These are phyloP conservation scores for Triplophysa siluroides DNA, from an alignment of 2,113 vertebrate species.

Conservation along the genomic window DNA sequence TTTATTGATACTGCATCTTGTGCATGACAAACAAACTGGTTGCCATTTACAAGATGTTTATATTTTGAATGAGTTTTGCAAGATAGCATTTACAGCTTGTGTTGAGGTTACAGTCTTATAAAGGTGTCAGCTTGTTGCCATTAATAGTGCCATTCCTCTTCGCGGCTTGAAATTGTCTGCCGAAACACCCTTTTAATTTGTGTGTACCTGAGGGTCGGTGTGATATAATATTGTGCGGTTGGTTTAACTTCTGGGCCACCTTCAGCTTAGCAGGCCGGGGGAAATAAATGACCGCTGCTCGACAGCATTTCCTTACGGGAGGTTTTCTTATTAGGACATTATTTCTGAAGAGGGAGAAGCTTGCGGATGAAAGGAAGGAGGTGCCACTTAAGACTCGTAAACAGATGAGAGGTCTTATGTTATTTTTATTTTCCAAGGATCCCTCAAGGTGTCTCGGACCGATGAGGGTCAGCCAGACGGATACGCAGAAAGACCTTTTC, in stretches of 20 bases:
- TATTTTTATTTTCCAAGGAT: conserved; percentile 6
- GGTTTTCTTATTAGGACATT: conserved; percentile 36
- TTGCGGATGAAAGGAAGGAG: background rate
- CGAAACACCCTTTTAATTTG: conserved; percentile 32
- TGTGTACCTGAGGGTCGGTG: conserved; percentile 23
- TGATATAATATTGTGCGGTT: conserved; percentile 20
- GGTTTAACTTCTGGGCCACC: background rate
- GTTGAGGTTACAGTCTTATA: conserved; percentile 18
- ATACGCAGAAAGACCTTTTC: background rate
- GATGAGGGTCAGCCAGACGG: background rate
- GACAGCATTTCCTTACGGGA: background rate
- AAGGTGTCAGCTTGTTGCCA: background rate
- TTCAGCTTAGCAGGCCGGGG: background rate
- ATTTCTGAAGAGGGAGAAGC: conserved; percentile 19
- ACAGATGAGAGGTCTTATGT: background rate
- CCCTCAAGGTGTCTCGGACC: conserved; percentile 16
- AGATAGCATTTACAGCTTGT: background rate
- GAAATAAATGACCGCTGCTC: conserved; percentile 4
- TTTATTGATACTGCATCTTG: background rate
- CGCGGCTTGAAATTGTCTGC: conserved; percentile 9
- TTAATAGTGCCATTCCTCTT: conserved; percentile 8
- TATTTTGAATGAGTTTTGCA: background rate
- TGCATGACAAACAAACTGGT: background rate
- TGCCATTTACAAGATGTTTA: conserved; percentile 13
- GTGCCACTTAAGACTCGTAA: conserved; percentile 21